Evolutionary conservation across 2,113 vertebrate genomes (phyloP).

Genomic region (Amblyornis subalaris): DNA sequence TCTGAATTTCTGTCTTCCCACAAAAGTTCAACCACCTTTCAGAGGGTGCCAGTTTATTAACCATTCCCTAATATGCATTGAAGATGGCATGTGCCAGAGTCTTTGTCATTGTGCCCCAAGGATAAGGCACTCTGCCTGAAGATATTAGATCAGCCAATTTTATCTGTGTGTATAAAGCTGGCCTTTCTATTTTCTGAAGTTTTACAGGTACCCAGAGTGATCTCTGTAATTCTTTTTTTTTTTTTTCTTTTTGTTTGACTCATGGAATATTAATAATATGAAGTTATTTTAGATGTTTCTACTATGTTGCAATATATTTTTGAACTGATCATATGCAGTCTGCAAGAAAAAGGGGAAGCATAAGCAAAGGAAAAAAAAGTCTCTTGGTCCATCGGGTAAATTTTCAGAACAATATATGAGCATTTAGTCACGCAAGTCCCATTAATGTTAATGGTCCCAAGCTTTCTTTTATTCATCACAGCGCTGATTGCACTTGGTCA

Average conservation of each 20-base stretch:
- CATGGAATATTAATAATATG: background rate
- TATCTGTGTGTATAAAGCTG: constrained; percentile 15
- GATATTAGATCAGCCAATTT: constrained; percentile 31
- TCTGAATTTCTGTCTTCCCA: background rate
- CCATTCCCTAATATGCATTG: background rate
- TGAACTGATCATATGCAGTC: background rate
- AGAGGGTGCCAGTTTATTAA: background rate
- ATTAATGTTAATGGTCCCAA: constrained; percentile 62
- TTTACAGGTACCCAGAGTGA: background rate
- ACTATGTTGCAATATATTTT: background rate
- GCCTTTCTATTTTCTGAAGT: constrained; percentile 13
- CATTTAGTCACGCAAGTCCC: constrained; percentile 44
- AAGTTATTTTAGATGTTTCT: background rate
- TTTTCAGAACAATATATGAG: constrained; percentile 6
- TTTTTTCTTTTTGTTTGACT: background rate
- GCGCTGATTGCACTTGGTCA: constrained; percentile 53
- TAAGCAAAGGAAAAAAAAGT: background rate
- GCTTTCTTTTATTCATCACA: constrained; percentile 62
- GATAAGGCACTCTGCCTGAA: constrained; percentile 27
- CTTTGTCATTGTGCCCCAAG: constrained; percentile 25
- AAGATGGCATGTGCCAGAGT: constrained; percentile 2
- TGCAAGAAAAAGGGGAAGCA: background rate
- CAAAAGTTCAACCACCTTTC: background rate
- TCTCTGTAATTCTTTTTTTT: background rate
- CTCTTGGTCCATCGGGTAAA: background rate